phyloP scores from a whole-genome alignment of 64 coral and sea anemone species.

The Stylophora pistillata region DNA sequence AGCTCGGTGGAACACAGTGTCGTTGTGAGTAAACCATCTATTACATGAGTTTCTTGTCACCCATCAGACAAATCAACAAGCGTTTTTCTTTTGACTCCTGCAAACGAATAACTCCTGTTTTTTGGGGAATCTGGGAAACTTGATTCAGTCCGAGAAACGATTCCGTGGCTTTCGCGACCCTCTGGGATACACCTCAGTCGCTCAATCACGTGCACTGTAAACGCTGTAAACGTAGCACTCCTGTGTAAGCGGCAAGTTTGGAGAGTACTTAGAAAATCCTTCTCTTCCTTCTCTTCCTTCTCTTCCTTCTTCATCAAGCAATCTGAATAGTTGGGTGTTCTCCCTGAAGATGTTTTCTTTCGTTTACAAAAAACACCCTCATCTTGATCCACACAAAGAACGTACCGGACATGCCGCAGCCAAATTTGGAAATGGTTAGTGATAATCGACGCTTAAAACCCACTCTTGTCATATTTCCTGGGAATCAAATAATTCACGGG shows the following conservation, averaged over 20 bases:
- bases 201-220: not conserved
- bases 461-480: not conserved
- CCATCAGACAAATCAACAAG: not conserved
- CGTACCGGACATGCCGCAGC: not conserved
- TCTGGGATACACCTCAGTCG: not conserved
- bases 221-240: not conserved
- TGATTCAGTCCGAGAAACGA: not conserved
- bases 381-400: not conserved
- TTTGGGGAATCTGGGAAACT: not conserved
- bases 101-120: not conserved
- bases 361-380: not conserved
- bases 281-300: not conserved
- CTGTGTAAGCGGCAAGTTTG: not conserved
- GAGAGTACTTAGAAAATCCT: not conserved
- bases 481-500: not conserved
- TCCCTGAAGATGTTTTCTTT: not conserved
- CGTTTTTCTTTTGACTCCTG: conserved; percentile 13
- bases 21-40: conserved; percentile 8
- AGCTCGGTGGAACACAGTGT: conserved; percentile 13
- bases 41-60: not conserved
- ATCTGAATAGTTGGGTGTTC: not conserved
- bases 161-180: not conserved
- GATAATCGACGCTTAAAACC: conserved; percentile 6
- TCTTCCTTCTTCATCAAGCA: not conserved
- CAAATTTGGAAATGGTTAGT: not conserved